Conservation (phyloP, 2,113 vertebrate genomes). For the Herpailurus yagouaroundi region DNA sequence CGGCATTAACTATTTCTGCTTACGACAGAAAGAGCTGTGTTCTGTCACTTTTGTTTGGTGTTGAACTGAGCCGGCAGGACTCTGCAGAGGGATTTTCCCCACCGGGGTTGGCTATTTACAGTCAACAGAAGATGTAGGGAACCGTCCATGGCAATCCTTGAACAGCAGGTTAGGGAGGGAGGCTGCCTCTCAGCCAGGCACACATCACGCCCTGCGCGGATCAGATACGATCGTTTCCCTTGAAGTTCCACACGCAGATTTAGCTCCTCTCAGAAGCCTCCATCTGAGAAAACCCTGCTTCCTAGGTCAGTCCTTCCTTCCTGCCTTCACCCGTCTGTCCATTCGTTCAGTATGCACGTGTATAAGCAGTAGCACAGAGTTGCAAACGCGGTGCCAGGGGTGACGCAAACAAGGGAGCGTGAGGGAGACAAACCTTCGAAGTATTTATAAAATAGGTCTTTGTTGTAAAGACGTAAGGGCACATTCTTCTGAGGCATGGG, state of each 20-base stretch:
- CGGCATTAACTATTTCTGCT: background rate
- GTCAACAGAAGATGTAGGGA: background rate
- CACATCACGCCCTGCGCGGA: rapidly evolving
- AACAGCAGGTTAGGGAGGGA: background rate
- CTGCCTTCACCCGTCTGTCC: background rate
- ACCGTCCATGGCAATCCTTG: background rate
- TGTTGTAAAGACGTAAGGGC: background rate
- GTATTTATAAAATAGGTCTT: background rate
- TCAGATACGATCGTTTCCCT: rapidly evolving
- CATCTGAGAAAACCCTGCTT: no score
- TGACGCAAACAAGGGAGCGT: background rate
- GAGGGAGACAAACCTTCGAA: no score
- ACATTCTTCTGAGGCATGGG: background rate
- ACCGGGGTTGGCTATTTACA: background rate
- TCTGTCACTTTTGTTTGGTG: background rate
- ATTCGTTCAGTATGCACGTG: rapidly evolving
- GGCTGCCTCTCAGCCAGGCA: rapidly evolving
- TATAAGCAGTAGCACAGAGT: background rate
- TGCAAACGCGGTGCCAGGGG: background rate
- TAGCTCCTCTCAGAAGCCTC: background rate
- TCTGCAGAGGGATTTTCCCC: background rate
- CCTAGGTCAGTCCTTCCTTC: background rate
- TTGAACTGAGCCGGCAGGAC: background rate
- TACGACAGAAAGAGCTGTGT: background rate
- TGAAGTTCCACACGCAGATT: background rate